These are phyloP conservation scores for Sebastes cheni DNA, from an alignment of 2,797 vertebrate genomes.

Conservation along the genomic window DNA sequence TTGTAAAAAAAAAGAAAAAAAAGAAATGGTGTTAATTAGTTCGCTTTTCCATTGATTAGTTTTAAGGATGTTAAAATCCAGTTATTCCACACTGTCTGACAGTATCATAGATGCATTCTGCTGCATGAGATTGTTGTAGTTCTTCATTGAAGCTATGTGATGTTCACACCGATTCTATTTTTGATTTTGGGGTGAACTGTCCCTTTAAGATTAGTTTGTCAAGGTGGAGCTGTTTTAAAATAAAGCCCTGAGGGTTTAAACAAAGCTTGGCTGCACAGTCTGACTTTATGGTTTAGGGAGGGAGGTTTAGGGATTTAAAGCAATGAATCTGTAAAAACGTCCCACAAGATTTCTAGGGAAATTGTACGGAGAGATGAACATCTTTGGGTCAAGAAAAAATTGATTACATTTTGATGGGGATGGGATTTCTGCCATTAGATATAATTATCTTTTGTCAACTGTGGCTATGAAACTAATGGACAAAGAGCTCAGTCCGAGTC, in stretches of 20 bases:
- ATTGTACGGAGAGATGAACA: not conserved
- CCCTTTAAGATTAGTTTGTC: not conserved
- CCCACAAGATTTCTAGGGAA: not conserved
- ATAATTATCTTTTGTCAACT: conserved; percentile 38
- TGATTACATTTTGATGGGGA: conserved; percentile 10
- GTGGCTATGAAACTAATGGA: conserved; percentile 19
- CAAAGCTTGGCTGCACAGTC: not conserved
- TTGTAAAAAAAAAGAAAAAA: too few relatives aligned
- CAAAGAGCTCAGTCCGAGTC: not conserved
- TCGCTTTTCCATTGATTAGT: not conserved
- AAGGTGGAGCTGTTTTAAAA: not conserved
- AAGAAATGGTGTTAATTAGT: not conserved
- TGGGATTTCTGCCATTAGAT: conserved; percentile 8
- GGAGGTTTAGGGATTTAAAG: not conserved
- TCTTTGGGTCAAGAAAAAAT: not conserved
- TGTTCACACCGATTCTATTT: too few relatives aligned
- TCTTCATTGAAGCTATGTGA: not conserved
- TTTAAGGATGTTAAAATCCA: not conserved
- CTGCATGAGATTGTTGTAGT: not conserved
- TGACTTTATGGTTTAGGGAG: not conserved
- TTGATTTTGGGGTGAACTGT: not conserved
- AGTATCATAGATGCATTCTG: not conserved
- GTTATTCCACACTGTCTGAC: not conserved
- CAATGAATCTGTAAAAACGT: not conserved
- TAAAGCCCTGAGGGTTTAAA: not conserved